Percentiles rank a stretch among this genome's conserved stretches.
Conservation (phyloP, 2,113 vertebrate genomes). For the Propithecus coquereli region DNA sequence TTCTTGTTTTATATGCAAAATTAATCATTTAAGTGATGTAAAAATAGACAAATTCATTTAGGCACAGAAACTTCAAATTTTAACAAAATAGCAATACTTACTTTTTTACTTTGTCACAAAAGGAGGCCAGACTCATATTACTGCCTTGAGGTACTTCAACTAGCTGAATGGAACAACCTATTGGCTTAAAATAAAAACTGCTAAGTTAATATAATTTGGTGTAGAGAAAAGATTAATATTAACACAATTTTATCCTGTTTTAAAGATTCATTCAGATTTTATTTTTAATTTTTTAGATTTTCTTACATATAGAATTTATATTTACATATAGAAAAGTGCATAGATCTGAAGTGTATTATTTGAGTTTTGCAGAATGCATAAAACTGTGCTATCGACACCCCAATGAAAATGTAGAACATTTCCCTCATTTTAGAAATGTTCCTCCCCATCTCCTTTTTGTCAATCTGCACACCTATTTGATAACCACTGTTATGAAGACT, state of each 20-base stretch:
- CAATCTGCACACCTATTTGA: neutral
- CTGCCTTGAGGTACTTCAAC: constrained; percentile 71
- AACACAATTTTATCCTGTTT: neutral
- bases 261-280: neutral
- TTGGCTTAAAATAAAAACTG: constrained; percentile 69
- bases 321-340: neutral
- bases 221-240: neutral
- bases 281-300: neutral
- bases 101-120: constrained; percentile 77
- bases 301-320: neutral
- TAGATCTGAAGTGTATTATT: neutral
- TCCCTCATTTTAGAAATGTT: neutral
- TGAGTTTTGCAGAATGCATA: neutral
- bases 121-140: constrained; percentile 59
- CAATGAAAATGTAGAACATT: neutral
- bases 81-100: constrained; percentile 68
- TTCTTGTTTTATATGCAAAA: neutral
- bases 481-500: neutral
- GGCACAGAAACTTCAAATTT: neutral
- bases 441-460: neutral
- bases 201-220: neutral
- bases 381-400: neutral
- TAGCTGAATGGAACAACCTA: constrained; percentile 72
- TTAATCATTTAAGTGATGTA: neutral
- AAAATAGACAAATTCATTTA: neutral